Conservation (phyloP, 2,113 vertebrate genomes). For the Pao palembangensis region DNA sequence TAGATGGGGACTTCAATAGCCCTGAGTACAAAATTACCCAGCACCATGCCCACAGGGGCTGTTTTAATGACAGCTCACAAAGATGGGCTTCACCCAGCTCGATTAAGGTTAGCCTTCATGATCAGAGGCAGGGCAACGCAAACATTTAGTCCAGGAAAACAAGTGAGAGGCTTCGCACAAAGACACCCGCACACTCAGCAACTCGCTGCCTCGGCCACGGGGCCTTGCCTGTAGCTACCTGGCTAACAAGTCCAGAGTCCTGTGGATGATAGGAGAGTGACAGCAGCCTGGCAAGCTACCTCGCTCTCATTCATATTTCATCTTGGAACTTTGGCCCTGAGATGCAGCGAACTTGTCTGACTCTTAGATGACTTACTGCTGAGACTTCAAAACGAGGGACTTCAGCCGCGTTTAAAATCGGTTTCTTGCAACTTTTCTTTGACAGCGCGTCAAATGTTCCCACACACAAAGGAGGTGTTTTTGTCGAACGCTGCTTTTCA, state of each 20-base stretch:
- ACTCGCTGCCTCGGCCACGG: slow-evolving; percentile 55
- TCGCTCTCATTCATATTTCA: slow-evolving; percentile 72
- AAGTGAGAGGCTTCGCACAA: slow-evolving; percentile 55
- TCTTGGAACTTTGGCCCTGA: slow-evolving; percentile 64
- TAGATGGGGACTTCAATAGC: slow-evolving; percentile 68
- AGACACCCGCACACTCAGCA: slow-evolving; percentile 74
- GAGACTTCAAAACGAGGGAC: slow-evolving; percentile 59
- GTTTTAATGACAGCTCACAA: slow-evolving; percentile 77
- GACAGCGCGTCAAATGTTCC: slow-evolving; percentile 42
- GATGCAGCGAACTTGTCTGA: slow-evolving; percentile 56
- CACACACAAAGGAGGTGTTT: slow-evolving; percentile 21
- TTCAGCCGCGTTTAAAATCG: slow-evolving; percentile 50
- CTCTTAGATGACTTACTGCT: slow-evolving; percentile 64
- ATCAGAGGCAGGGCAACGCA: slow-evolving; percentile 68
- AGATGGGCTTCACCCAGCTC: slow-evolving; percentile 67
- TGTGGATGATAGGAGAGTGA: slow-evolving; percentile 68
- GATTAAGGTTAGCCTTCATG: slow-evolving; percentile 71
- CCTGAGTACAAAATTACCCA: slow-evolving; percentile 64
- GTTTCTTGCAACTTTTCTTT: slow-evolving; percentile 47
- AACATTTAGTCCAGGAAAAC: slow-evolving; percentile 71
- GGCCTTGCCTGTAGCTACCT: slow-evolving; percentile 55
- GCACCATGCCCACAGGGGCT: slow-evolving; percentile 58
- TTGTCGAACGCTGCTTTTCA: slow-evolving; percentile 5
- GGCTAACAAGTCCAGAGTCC: slow-evolving; percentile 68
- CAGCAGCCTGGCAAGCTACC: slow-evolving; percentile 62